phyloP scores from a whole-genome alignment of 2,113 vertebrate species.

The Chlamydotis undulata region DNA sequence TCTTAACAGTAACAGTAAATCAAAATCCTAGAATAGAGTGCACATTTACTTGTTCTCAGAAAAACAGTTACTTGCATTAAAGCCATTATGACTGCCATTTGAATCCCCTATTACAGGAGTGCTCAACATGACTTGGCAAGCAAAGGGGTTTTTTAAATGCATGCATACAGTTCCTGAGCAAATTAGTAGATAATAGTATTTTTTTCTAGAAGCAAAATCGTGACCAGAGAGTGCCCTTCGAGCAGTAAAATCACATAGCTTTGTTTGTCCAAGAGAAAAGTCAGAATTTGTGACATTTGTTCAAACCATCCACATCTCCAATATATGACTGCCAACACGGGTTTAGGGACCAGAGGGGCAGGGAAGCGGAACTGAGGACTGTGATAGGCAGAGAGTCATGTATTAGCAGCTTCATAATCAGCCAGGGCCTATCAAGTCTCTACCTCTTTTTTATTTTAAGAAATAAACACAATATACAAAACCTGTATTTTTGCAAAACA shows the following conservation, averaged over 20 bases:
- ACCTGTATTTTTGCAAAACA: neutral
- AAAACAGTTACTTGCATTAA: constrained; percentile 3
- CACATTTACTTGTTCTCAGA: neutral
- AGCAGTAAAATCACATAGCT: neutral
- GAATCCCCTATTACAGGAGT: neutral
- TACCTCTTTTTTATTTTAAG: neutral
- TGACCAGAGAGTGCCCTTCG: neutral
- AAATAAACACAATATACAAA: neutral
- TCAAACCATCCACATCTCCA: neutral
- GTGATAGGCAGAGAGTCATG: neutral
- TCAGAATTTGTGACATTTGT: neutral
- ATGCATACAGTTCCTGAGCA: neutral
- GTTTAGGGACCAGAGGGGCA: neutral
- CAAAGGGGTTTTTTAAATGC: neutral
- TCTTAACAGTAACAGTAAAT: neutral
- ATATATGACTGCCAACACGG: neutral
- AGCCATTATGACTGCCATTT: neutral
- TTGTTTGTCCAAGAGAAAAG: neutral
- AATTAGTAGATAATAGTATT: neutral
- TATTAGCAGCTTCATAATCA: neutral
- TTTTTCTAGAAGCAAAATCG: neutral
- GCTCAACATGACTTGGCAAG: neutral
- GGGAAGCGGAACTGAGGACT: neutral
- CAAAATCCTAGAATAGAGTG: neutral
- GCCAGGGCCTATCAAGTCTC: neutral